phyloP scores from a whole-genome alignment of 2,888 invertebrate genomes.

The Eugnorisma glareosa region DNA sequence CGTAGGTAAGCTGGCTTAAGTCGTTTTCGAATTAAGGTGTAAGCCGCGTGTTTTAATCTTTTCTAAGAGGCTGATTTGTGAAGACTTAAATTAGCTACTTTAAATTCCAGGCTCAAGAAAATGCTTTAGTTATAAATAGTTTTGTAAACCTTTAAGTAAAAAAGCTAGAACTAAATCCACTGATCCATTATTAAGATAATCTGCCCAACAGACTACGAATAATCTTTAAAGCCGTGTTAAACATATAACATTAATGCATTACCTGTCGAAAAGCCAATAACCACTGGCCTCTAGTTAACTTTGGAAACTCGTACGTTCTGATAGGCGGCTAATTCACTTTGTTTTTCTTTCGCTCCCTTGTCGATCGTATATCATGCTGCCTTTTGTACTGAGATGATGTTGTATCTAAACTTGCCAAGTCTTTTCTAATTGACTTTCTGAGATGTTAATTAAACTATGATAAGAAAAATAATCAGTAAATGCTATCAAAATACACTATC shows the following conservation, averaged over 20 bases:
- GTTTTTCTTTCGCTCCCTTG: slow-evolving; percentile 63
- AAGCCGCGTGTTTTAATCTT: slow-evolving; percentile 32
- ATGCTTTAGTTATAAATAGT: not conserved
- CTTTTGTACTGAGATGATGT: slow-evolving; percentile 49
- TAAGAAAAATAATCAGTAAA: not conserved
- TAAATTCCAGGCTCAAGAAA: not conserved
- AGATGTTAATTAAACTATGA: slow-evolving; percentile 28
- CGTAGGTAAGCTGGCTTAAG: slow-evolving; percentile 45
- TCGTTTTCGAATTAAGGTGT: slow-evolving; percentile 36
- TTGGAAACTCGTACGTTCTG: slow-evolving; percentile 48
- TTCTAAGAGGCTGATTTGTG: slow-evolving; percentile 25
- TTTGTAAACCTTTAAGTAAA: not conserved
- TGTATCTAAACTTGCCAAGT: slow-evolving; percentile 57
- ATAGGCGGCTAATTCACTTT: slow-evolving; percentile 58
- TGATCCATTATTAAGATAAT: slow-evolving; percentile 13
- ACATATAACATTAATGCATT: slow-evolving; percentile 32
- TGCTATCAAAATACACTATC: not conserved
- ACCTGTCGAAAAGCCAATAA: slow-evolving; percentile 41
- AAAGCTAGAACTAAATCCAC: not conserved
- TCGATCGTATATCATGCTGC: slow-evolving; percentile 56
- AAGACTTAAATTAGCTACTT: slow-evolving; percentile 29
- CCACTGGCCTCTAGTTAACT: slow-evolving; percentile 48
- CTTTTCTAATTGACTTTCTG: slow-evolving; percentile 53
- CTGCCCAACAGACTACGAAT: slow-evolving; percentile 5
- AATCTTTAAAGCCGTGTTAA: slow-evolving; percentile 29